Evolutionary conservation across 2,888 invertebrate species (phyloP).

Genomic region (Andrena praecox): DNA sequence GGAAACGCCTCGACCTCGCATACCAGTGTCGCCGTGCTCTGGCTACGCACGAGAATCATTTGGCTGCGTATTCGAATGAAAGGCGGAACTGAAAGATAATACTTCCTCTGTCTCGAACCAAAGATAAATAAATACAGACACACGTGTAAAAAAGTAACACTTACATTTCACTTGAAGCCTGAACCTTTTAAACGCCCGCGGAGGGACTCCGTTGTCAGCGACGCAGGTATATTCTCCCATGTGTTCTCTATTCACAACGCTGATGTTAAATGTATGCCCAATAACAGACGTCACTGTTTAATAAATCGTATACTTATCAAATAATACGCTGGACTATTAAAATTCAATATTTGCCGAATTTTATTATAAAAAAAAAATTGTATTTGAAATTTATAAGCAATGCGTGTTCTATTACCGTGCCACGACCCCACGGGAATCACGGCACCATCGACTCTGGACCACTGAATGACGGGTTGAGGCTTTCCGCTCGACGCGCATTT

Average conservation of each 20-base stretch:
- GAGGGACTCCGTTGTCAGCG: slow-evolving; percentile 95
- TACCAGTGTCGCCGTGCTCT: slow-evolving; percentile 90
- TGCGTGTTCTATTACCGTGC: slow-evolving; percentile 86
- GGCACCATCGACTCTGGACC: slow-evolving; percentile 89
- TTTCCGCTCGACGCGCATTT: slow-evolving; percentile 92
- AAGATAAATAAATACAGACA: not conserved
- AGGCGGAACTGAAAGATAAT: slow-evolving; percentile 90
- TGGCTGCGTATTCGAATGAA: slow-evolving; percentile 92
- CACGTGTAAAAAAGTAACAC: slow-evolving; percentile 81
- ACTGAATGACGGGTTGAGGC: slow-evolving; percentile 92
- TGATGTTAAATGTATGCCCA: slow-evolving; percentile 92
- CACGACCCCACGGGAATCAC: slow-evolving; percentile 88
- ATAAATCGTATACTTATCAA: slow-evolving; percentile 24
- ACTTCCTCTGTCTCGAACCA: not conserved
- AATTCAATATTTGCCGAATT: not conserved
- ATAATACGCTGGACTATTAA: slow-evolving; percentile 1
- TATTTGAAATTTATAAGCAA: not conserved
- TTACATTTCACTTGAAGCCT: slow-evolving; percentile 96
- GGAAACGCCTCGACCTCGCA: slow-evolving; percentile 96
- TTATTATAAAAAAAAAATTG: not conserved
- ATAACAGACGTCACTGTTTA: slow-evolving; percentile 83
- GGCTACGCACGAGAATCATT: slow-evolving; percentile 90
- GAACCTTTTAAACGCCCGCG: slow-evolving; percentile 92
- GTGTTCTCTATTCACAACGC: slow-evolving; percentile 90
- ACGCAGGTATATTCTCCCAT: slow-evolving; percentile 92